These are phyloP conservation scores for Falco concolor DNA, from an alignment of 2,797 vertebrate species.

Conservation along the genomic window DNA sequence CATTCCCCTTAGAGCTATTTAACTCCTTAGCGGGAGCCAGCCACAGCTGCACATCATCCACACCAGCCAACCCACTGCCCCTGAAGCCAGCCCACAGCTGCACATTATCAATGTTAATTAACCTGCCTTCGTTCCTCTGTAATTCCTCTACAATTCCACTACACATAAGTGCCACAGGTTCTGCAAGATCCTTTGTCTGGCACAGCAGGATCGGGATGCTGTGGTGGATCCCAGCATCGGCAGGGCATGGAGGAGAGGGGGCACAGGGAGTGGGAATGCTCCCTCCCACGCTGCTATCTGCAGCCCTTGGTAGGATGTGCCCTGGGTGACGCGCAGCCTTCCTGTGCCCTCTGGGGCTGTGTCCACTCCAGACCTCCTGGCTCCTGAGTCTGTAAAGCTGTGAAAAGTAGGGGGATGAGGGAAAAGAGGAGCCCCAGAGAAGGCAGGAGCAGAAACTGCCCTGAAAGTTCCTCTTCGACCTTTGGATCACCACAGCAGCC, in stretches of 20 bases:
- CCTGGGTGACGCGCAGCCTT: not conserved
- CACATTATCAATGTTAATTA: too few relatives aligned
- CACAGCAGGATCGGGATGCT: not conserved
- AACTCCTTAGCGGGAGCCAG: too few relatives aligned
- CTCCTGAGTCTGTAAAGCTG: not conserved
- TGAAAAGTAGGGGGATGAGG: not conserved
- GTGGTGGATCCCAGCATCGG: not conserved
- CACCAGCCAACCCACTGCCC: too few relatives aligned
- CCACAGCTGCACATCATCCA: too few relatives aligned
- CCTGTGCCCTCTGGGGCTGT: rapidly evolving
- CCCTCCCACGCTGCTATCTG: rapidly evolving
- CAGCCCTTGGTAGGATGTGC: too few relatives aligned
- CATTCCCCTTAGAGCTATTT: too few relatives aligned
- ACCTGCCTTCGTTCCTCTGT: too few relatives aligned
- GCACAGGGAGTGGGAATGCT: not conserved
- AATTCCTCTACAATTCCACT: too few relatives aligned
- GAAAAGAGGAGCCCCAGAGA: not conserved
- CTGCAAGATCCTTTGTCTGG: not conserved
- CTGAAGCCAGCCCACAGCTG: too few relatives aligned
- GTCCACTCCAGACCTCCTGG: rapidly evolving
- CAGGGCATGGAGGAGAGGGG: not conserved
- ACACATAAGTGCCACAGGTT: too few relatives aligned
- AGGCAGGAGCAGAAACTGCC: not conserved
- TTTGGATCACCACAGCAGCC: not conserved
- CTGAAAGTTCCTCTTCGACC: not conserved